A percentile compares a stretch with the other conserved stretches of the same genome.
Evolutionary conservation across 2,113 vertebrate species (phyloP).

Genomic region (Glareola pratincola): DNA sequence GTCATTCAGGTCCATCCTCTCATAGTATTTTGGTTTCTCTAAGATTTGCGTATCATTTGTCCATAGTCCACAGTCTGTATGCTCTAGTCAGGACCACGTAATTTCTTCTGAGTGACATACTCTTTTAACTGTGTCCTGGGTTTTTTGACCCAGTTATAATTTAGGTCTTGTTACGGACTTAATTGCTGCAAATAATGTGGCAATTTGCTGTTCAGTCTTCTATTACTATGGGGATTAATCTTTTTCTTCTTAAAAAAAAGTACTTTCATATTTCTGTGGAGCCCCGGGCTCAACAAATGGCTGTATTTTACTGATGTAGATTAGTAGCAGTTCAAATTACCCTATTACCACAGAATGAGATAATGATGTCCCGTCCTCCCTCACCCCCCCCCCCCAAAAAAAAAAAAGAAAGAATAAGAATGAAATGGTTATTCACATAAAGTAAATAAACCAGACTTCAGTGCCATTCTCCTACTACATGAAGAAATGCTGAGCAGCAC

Average conservation of each 20-base stretch:
- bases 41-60: background rate
- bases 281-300: background rate
- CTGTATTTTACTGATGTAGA: background rate
- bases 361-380: background rate
- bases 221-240: background rate
- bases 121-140: background rate
- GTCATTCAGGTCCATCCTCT: background rate
- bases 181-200: background rate
- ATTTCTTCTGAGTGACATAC: background rate
- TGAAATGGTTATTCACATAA: background rate
- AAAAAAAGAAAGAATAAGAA: background rate
- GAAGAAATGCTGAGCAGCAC: background rate
- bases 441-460: background rate
- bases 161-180: background rate
- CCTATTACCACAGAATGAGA: background rate
- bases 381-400: background rate
- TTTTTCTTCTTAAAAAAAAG: background rate
- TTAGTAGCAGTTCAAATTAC: background rate
- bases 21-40: background rate
- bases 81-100: rapidly evolving
- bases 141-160: background rate
- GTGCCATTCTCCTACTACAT: background rate
- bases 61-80: background rate
- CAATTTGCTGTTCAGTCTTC: background rate
- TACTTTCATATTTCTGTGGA: background rate